Base-by-base conservation (phyloP, 2,888 invertebrate genomes). In the Beris chalybata region DNA sequence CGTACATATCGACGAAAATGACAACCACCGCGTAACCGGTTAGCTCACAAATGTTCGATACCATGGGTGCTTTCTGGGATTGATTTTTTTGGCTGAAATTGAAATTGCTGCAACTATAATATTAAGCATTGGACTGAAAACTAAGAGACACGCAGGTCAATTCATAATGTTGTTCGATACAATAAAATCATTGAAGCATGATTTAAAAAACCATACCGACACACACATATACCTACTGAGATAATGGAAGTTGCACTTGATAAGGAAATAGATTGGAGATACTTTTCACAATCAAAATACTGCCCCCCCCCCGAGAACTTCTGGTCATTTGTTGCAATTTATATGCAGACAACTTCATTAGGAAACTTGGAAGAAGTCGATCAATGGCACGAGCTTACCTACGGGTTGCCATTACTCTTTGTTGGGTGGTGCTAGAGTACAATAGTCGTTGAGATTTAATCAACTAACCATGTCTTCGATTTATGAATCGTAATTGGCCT, bases 281-380 rank as follows among this genome's bases (percentile, higher is more conserved):
- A 56, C 45, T 56, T 56, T 43, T 15, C 44, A 56, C 56, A 56
- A 56, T 56, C 56, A 56, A 44, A 38, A 43, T 43, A 15, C 43
- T 4, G 43, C 56, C 13, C 43, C 56, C 31, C 54, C 54, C 54
- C 31, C 54, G 31, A 6, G 43, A 56, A 56, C 56, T 56, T 56
- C 56, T 56, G 56, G 56, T 56, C 56, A 56, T 56, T 56, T 56
- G 43, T 56, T 56, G 56, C 56, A 56, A 56, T 56, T 56, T 56
- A 43, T 22, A 56, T 56, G 31, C 56, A 44, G 56, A 56, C 56
- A 56, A 56, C 56, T 56, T 56, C 56, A 56, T 56, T 56, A 56
- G 56, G 56, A 38, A 38, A 38, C 38, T 15, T 54, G 54, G 54
- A 56, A 55, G 55, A 55, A 56, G 56, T 56, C 56, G 56, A 56